phyloP scores from a whole-genome alignment of 2,113 vertebrate species.

The Rhinogobius similis region DNA sequence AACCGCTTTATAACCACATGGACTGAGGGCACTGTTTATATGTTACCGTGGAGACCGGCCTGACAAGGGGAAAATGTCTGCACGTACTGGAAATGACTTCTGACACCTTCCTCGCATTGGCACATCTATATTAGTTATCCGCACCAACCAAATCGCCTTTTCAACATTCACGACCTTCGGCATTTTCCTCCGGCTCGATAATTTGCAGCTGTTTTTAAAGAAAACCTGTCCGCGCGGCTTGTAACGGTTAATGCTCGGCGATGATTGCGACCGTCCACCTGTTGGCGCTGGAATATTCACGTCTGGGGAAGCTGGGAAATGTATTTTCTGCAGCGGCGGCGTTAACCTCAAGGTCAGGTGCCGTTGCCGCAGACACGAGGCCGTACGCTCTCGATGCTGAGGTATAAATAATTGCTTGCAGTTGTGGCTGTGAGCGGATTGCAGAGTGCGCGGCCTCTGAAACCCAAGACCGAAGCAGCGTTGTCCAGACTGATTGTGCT shows the following conservation, averaged over 20 bases:
- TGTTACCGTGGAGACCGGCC: slow-evolving; percentile 67
- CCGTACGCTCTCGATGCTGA: slow-evolving; percentile 39
- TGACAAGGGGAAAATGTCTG: slow-evolving; percentile 54
- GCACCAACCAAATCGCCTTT: slow-evolving; percentile 37
- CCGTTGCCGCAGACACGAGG: slow-evolving; percentile 53
- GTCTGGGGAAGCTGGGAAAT: slow-evolving; percentile 26
- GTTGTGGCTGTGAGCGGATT: slow-evolving; percentile 40
- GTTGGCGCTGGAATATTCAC: slow-evolving; percentile 49
- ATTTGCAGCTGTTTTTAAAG: slow-evolving; percentile 46
- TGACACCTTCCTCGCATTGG: slow-evolving; percentile 64
- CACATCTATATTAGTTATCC: slow-evolving; percentile 44
- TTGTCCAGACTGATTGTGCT: slow-evolving; percentile 52
- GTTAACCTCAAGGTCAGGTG: slow-evolving; percentile 60
- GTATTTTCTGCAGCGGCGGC: slow-evolving; percentile 23
- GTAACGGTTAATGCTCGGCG: slow-evolving; percentile 19
- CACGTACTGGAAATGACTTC: slow-evolving; percentile 74
- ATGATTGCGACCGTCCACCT: slow-evolving; percentile 43
- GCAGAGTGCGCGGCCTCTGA: slow-evolving; percentile 62
- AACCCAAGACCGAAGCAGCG: slow-evolving; percentile 48
- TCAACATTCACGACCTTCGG: slow-evolving; percentile 25
- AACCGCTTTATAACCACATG: slow-evolving; percentile 60
- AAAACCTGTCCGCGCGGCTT: slow-evolving; percentile 22
- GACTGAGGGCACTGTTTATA: slow-evolving; percentile 71
- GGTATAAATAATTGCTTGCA: slow-evolving; percentile 71
- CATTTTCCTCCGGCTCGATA: slow-evolving; percentile 26